Conservation (phyloP, 2,797 vertebrate genomes). For the Onychomys arenicola region DNA sequence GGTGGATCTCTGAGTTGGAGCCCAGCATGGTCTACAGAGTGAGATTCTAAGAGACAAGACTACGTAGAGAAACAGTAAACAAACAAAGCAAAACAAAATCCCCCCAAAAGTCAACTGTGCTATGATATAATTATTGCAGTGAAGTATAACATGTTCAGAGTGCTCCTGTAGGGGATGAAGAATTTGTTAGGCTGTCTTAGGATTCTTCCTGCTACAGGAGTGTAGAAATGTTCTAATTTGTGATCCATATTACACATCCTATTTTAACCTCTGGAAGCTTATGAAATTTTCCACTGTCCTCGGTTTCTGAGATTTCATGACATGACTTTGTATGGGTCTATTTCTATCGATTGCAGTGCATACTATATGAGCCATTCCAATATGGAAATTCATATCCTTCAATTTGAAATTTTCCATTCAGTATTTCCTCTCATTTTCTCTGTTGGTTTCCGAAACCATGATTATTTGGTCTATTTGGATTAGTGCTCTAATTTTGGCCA, state of each 20-base stretch:
- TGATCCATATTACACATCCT: neutral
- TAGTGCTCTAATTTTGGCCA: neutral
- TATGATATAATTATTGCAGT: neutral
- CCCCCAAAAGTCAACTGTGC: neutral
- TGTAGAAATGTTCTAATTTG: conserved; percentile 8
- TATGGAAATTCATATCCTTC: conserved; percentile 11
- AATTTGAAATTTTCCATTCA: conserved; percentile 6
- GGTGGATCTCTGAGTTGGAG: neutral
- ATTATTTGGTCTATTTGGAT: neutral
- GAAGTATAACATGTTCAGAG: neutral
- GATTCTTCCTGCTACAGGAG: neutral
- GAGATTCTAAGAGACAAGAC: neutral
- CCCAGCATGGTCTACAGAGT: neutral
- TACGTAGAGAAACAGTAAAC: neutral
- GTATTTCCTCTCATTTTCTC: neutral
- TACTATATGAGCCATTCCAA: neutral
- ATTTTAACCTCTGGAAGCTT: conserved; percentile 47
- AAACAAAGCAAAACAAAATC: neutral
- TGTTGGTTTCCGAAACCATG: neutral
- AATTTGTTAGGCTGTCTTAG: neutral
- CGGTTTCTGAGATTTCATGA: conserved; percentile 41
- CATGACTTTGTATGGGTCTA: neutral
- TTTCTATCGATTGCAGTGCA: neutral
- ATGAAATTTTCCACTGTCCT: conserved; percentile 31
- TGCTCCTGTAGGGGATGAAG: neutral